A percentile compares a stretch with the other conserved stretches of the same genome.
phyloP scores from a whole-genome alignment of 2,113 vertebrate genomes.

The Paradisaea rubra region DNA sequence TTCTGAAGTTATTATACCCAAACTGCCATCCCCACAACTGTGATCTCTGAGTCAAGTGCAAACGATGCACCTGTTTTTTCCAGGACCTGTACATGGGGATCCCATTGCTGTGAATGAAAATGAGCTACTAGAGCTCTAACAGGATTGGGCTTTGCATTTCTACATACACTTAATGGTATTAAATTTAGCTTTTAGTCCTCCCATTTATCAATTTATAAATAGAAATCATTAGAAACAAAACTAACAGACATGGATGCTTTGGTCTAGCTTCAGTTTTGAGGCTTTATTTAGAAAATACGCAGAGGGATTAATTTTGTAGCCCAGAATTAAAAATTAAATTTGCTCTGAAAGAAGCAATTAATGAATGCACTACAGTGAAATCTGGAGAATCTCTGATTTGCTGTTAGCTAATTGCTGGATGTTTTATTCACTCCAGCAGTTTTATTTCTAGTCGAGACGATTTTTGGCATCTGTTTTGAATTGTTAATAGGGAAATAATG shows the following conservation, averaged over 20 bases:
- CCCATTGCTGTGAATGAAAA: not conserved
- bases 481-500: constrained; percentile 41
- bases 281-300: constrained; percentile 43
- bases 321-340: constrained; percentile 47
- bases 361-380: constrained; percentile 31
- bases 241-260: not conserved
- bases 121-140: not conserved
- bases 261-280: constrained; percentile 16
- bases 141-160: not conserved
- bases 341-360: constrained; percentile 25
- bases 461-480: constrained; percentile 55
- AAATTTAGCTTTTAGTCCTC: not conserved
- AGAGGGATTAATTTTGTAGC: constrained; percentile 27
- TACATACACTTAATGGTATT: not conserved
- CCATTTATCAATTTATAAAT: constrained; percentile 23
- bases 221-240: constrained; percentile 1
- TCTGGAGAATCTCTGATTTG: constrained; percentile 1
- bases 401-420: constrained; percentile 30
- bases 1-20: not conserved
- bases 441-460: constrained; percentile 14
- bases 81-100: not conserved
- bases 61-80: not conserved
- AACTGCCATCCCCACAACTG: not conserved
- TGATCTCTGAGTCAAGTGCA: not conserved
- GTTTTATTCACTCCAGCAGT: constrained; percentile 39